A percentile compares a stretch with the other conserved stretches of the same genome.
Conservation (phyloP, 2,113 vertebrate species). For the Solea solea region DNA sequence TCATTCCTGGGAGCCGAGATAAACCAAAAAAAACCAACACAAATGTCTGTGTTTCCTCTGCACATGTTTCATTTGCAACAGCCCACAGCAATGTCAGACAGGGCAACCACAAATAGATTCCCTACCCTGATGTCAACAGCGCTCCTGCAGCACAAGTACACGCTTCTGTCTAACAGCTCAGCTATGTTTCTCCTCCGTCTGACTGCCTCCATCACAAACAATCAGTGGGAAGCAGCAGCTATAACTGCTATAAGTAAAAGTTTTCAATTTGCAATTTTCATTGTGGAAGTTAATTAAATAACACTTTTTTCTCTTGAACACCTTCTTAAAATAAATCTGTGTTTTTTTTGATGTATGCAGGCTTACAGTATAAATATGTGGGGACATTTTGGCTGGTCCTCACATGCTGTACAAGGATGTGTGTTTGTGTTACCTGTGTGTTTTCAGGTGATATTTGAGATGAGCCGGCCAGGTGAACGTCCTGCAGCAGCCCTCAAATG, state of each 20-base stretch:
- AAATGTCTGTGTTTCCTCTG: not conserved
- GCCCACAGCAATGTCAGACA: not conserved
- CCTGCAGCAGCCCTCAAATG: slow-evolving; percentile 93
- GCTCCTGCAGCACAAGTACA: not conserved
- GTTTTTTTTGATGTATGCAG: no score
- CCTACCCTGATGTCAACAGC: not conserved
- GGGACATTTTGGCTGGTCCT: no score
- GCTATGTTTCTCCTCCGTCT: slow-evolving; percentile 1
- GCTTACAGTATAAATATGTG: no score
- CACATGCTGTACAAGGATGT: no score
- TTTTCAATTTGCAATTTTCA: no score
- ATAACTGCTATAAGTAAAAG: not conserved
- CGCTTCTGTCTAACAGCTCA: not conserved
- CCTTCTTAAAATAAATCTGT: no score
- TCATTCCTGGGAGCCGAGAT: slow-evolving; percentile 85
- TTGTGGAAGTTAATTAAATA: no score
- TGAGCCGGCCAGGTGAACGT: slow-evolving; percentile 97
- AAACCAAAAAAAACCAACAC: slow-evolving; percentile 13
- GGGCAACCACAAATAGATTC: slow-evolving; percentile 30
- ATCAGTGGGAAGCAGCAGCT: slow-evolving; percentile 18
- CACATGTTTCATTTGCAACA: not conserved
- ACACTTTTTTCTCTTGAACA: no score
- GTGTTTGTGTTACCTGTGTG: slow-evolving; percentile 85
- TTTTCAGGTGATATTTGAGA: slow-evolving; percentile 98
- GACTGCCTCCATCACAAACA: slow-evolving; percentile 14